Evolutionary conservation across 2,113 vertebrate genomes (phyloP), one percentile per base, ranked within the genome.

Genomic region (Colossoma macropomum): DNA sequence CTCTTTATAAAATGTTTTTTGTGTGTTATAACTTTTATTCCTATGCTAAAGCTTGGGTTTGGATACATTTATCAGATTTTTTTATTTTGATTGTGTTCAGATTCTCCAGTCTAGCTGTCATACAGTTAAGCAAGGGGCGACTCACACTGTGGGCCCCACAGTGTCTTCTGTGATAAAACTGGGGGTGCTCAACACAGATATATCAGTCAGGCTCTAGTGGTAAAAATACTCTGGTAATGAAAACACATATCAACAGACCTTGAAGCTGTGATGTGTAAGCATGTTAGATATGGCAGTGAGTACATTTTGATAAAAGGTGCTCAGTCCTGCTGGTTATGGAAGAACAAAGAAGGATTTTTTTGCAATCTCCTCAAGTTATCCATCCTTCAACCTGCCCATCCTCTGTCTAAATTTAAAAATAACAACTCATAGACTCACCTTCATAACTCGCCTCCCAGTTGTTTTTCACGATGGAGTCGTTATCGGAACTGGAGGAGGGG

Each of bases 401-500:
- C 77, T 32, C 21, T 2, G 28, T 50, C 7, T n/a, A 63, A 74
- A 74, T 65, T 30, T 74, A 19, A 79, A 65, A 34, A 16, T 28
- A n/a, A 23, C 45, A 66, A 27, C 12, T 62, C 48, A 84, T 48
- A 92, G 68, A 45, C 95, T 92, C 83, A 97, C 97, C 96, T 94
- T 97, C 96, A 41, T 98, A 97, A 79, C 97, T 95, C 74, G 95
- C 93, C 68, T 96, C 96, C 97, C 97, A 98, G 83, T 93, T 95
- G 89, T 91, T 95, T 92, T 99, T 98, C 87, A 95, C 86, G 91
- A 96, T 92, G 60, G 97, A 94, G 85, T 96, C 96, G 0, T 95
- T 97, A 91, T 97, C 97, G 0, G 96, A 95, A 88, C 90, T 95
- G 83, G 96, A 95, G 0, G 96, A 92, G 0, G 95, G 94, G 0